Evolutionary conservation across 2,888 invertebrate genomes (phyloP).

Genomic region (Papilio protenor): DNA sequence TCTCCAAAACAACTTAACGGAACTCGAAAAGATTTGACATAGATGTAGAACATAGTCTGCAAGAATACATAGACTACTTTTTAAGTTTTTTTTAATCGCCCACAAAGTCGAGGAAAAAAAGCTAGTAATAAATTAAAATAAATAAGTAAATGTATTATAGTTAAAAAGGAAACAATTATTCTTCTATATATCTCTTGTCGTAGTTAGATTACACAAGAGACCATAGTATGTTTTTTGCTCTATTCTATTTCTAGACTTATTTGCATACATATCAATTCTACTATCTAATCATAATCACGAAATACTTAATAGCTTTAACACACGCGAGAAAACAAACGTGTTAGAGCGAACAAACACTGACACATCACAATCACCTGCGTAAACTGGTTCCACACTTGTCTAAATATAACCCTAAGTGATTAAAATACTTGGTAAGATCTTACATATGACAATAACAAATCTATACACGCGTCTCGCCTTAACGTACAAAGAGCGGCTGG

Average conservation of each 20-base stretch:
- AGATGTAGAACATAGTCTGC: no score
- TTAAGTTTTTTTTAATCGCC: no score
- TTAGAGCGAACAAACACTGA: constrained; percentile 22
- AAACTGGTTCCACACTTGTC: constrained; percentile 41
- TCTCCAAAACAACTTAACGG: no score
- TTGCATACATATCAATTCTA: constrained; percentile 22
- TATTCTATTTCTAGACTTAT: constrained; percentile 2
- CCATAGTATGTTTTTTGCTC: not conserved
- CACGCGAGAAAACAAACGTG: constrained; percentile 40
- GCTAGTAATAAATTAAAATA: no score
- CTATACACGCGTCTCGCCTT: constrained; percentile 61
- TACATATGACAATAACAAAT: constrained; percentile 46
- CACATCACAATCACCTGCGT: constrained; percentile 43
- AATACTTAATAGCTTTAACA: constrained; percentile 33
- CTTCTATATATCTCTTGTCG: not conserved
- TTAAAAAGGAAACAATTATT: not conserved
- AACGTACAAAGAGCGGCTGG: constrained; percentile 52
- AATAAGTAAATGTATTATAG: no score
- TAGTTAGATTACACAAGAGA: not conserved
- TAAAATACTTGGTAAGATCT: constrained; percentile 39
- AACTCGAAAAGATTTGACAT: no score
- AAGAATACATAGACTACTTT: no score
- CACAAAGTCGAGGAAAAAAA: no score
- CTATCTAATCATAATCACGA: constrained; percentile 33
- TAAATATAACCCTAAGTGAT: constrained; percentile 42